These are phyloP conservation scores for Heliconius himera DNA, from an alignment of 1,140 invertebrate genomes.

Conservation along the genomic window DNA sequence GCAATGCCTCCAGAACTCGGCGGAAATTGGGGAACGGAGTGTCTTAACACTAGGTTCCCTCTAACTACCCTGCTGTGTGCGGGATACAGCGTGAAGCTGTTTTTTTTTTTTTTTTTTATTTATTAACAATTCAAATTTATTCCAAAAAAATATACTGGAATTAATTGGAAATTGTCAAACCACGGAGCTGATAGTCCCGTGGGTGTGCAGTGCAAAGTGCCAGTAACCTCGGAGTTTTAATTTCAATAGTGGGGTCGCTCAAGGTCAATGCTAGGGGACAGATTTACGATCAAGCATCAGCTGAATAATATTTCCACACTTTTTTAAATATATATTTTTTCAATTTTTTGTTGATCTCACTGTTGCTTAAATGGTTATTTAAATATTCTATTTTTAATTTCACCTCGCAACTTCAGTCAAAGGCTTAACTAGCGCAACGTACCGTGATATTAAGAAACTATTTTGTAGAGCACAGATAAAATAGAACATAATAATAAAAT, in stretches of 20 bases:
- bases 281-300: constrained; percentile 69
- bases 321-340: constrained; percentile 23
- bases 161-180: constrained; percentile 25
- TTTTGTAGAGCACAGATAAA: not conserved
- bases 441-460: constrained; percentile 13
- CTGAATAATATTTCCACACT: constrained; percentile 17
- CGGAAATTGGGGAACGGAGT: too few species aligned
- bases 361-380: not conserved
- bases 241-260: constrained; percentile 80
- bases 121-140: too few species aligned
- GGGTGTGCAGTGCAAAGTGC: constrained; percentile 74
- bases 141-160: not conserved
- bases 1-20: too few species aligned
- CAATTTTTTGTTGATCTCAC: not conserved
- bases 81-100: too few species aligned
- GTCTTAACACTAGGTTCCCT: too few species aligned
- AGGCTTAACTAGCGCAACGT: constrained; percentile 9
- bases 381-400: constrained; percentile 13
- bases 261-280: constrained; percentile 71
- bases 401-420: constrained; percentile 6
- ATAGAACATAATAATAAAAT: not conserved
- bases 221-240: constrained; percentile 79
- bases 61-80: too few species aligned
- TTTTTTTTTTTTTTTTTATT: too few species aligned
- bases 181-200: constrained; percentile 37